A percentile compares a stretch with the other conserved stretches of the same genome.
These are phyloP conservation scores for Agraylea sexmaculata DNA, from an alignment of 1,140 invertebrate genomes.

Conservation along the genomic window DNA sequence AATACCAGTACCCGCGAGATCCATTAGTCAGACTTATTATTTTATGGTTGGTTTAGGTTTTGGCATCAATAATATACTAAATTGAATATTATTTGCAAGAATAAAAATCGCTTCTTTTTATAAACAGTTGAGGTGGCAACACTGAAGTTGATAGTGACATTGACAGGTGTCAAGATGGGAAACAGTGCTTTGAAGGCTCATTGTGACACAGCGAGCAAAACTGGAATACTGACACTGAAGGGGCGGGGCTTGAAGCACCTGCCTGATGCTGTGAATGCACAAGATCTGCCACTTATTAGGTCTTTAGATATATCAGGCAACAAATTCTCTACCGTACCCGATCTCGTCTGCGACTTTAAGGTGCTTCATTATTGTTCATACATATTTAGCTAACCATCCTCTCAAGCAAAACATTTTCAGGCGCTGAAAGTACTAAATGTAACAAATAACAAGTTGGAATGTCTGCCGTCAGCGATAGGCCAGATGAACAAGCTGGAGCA, in stretches of 20 bases:
- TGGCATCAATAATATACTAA: too few species aligned
- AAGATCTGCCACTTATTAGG: slow-evolving; percentile 58
- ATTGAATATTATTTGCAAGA: too few species aligned
- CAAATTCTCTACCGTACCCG: slow-evolving; percentile 64
- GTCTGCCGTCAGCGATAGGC: slow-evolving; percentile 62
- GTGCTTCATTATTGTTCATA: too few species aligned
- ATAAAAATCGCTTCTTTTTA: too few species aligned
- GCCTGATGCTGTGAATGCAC: slow-evolving; percentile 46
- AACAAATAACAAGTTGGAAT: slow-evolving; percentile 53
- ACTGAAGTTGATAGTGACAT: too few species aligned
- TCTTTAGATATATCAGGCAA: slow-evolving; percentile 89
- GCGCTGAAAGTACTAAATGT: slow-evolving; percentile 81
- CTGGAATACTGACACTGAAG: slow-evolving; percentile 80
- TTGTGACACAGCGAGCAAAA: slow-evolving; percentile 86
- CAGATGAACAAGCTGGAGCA: slow-evolving; percentile 75
- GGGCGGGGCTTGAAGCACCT: slow-evolving; percentile 69
- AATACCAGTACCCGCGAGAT: too few species aligned
- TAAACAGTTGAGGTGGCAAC: too few species aligned
- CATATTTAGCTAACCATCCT: too few species aligned
- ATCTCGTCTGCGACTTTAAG: slow-evolving; percentile 67
- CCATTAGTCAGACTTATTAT: too few species aligned
- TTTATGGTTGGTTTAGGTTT: too few species aligned
- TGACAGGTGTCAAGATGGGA: slow-evolving; percentile 64
- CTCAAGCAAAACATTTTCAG: too few species aligned
- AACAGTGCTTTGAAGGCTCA: slow-evolving; percentile 81